These are phyloP conservation scores for Ypsolopha sequella DNA, from an alignment of 2,888 invertebrate species.

Conservation along the genomic window DNA sequence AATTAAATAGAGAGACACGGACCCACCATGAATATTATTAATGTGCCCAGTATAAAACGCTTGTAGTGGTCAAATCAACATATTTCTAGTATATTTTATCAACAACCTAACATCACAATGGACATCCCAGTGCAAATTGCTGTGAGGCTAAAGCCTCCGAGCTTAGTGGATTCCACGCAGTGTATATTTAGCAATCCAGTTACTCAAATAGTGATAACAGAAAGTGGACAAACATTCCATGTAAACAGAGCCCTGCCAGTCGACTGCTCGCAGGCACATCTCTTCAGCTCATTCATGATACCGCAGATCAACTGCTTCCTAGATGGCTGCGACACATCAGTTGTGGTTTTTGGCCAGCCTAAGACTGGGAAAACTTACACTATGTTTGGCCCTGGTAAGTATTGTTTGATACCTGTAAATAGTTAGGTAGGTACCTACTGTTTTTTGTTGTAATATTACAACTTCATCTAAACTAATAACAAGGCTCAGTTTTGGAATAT, in stretches of 20 bases:
- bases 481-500: too few relatives aligned
- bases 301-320: slow-evolving; percentile 76
- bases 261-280: slow-evolving; percentile 73
- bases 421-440: too few relatives aligned
- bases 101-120: slow-evolving; percentile 44
- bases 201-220: slow-evolving; percentile 70
- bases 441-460: background rate
- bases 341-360: slow-evolving; percentile 77
- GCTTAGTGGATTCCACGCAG: slow-evolving; percentile 63
- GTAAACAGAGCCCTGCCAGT: slow-evolving; percentile 65
- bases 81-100: too few relatives aligned
- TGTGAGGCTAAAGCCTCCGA: slow-evolving; percentile 74
- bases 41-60: too few relatives aligned
- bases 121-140: slow-evolving; percentile 82
- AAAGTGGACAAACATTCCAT: slow-evolving; percentile 70
- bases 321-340: slow-evolving; percentile 82
- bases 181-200: slow-evolving; percentile 72
- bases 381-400: slow-evolving; percentile 76
- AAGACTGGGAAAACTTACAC: slow-evolving; percentile 81
- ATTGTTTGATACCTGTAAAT: background rate
- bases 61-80: too few relatives aligned
- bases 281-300: slow-evolving; percentile 75
- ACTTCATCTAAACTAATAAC: background rate
- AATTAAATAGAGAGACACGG: too few relatives aligned
- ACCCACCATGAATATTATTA: too few relatives aligned